A percentile compares a stretch with the other conserved stretches of the same genome.
Conservation (phyloP, 2,888 invertebrate genomes). For the Zaprionus lineosus region DNA sequence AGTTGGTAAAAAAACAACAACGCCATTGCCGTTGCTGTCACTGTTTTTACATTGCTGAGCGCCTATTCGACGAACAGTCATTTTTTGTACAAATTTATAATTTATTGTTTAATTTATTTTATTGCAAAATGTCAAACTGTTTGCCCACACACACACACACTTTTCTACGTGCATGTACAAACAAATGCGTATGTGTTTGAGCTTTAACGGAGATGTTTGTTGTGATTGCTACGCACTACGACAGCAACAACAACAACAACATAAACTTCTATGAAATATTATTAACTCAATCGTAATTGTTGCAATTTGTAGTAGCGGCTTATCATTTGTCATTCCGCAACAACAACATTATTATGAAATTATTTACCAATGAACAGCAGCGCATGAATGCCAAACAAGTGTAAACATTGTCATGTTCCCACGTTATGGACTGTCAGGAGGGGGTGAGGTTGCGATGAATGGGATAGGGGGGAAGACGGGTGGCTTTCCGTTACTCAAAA, state of each 20-base stretch:
- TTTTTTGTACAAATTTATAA: slow-evolving; percentile 79
- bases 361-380: slow-evolving; percentile 78
- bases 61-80: slow-evolving; percentile 72
- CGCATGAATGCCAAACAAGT: slow-evolving; percentile 70
- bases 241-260: slow-evolving; percentile 6
- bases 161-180: slow-evolving; percentile 17
- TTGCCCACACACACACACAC: neutral
- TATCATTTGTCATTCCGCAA: slow-evolving; percentile 69
- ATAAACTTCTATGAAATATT: slow-evolving; percentile 45
- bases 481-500: slow-evolving; percentile 40
- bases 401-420: slow-evolving; percentile 43
- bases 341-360: slow-evolving; percentile 79
- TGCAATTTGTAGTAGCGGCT: slow-evolving; percentile 65
- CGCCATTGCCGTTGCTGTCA: slow-evolving; percentile 20
- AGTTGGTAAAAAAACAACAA: slow-evolving; percentile 32
- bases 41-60: slow-evolving; percentile 49
- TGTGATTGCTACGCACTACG: slow-evolving; percentile 6
- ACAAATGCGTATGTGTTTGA: neutral
- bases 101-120: slow-evolving; percentile 79
- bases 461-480: neutral
- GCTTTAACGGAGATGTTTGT: slow-evolving; percentile 13
- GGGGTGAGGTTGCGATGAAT: too few relatives aligned
- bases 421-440: neutral
- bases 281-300: slow-evolving; percentile 73
- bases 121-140: slow-evolving; percentile 66